phyloP scores from a whole-genome alignment of 2,888 invertebrate species.

The Trimorus sp. region DNA sequence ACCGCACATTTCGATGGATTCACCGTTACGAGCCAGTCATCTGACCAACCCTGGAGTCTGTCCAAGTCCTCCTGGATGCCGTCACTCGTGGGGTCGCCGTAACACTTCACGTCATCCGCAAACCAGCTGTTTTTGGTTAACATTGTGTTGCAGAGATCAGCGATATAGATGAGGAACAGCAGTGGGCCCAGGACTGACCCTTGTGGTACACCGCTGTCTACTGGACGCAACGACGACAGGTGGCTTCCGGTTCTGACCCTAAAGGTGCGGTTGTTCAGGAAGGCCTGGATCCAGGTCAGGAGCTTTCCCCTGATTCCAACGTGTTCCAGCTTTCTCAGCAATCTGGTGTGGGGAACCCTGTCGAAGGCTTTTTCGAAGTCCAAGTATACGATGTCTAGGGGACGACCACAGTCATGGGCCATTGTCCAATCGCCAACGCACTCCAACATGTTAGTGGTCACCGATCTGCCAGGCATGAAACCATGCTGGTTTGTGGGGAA shows the following conservation, averaged over 20 bases:
- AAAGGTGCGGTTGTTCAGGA: neutral
- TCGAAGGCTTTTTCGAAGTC: constrained; percentile 1
- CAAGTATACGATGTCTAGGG: neutral
- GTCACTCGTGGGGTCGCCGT: neutral
- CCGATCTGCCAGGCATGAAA: neutral
- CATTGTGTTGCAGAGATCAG: too few relatives aligned
- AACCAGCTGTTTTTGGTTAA: neutral
- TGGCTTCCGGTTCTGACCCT: neutral
- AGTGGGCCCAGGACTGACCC: constrained; percentile 1
- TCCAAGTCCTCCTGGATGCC: neutral
- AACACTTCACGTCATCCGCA: neutral
- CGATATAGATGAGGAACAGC: neutral
- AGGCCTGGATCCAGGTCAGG: neutral
- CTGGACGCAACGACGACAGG: neutral
- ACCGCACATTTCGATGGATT: neutral
- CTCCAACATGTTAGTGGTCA: neutral
- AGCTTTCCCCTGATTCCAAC: neutral
- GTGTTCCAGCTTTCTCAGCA: neutral
- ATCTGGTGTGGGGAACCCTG: neutral
- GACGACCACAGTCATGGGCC: neutral
- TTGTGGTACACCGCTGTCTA: neutral
- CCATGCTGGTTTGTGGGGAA: neutral
- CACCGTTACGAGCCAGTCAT: neutral
- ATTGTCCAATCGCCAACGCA: neutral
- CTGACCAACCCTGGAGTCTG: neutral